Evolutionary conservation across 2,888 invertebrate species (phyloP).

Genomic region (Acleris literana): DNA sequence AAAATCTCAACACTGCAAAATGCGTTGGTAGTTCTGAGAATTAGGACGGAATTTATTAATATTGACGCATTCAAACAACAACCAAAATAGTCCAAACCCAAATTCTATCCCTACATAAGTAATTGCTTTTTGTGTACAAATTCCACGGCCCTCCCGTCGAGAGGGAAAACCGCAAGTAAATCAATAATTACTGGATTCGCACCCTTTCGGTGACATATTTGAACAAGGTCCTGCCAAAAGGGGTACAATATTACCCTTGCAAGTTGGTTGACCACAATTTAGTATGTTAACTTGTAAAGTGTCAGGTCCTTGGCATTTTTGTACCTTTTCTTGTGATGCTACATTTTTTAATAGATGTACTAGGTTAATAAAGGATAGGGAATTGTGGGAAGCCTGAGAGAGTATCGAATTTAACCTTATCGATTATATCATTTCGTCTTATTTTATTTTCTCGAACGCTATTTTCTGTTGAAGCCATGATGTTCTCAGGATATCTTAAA

Average conservation of each 20-base stretch:
- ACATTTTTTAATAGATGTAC: no score
- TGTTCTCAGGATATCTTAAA: no score
- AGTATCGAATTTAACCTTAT: no score
- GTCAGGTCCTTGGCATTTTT: no score
- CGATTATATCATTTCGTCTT: no score
- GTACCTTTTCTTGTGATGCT: no score
- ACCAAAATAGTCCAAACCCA: conserved; percentile 13
- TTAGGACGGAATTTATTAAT: background rate
- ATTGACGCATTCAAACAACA: conserved; percentile 8
- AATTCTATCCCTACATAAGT: conserved; percentile 29
- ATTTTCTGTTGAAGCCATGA: no score
- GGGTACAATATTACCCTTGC: conserved; percentile 17
- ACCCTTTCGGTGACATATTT: conserved; percentile 35
- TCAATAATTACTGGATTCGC: conserved; percentile 34
- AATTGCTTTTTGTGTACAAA: conserved; percentile 36
- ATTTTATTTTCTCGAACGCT: no score
- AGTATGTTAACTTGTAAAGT: background rate
- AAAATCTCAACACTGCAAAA: no score
- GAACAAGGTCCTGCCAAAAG: conserved; percentile 15
- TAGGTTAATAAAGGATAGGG: no score
- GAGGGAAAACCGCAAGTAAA: conserved; percentile 36
- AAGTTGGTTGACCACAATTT: background rate
- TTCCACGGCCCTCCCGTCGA: conserved; percentile 19
- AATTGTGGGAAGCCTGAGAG: no score
- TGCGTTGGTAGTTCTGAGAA: no score